Evolutionary conservation across 2,888 invertebrate genomes (phyloP), one percentile per base, ranked within the genome.

Genomic region (Leptopilina myrica): DNA sequence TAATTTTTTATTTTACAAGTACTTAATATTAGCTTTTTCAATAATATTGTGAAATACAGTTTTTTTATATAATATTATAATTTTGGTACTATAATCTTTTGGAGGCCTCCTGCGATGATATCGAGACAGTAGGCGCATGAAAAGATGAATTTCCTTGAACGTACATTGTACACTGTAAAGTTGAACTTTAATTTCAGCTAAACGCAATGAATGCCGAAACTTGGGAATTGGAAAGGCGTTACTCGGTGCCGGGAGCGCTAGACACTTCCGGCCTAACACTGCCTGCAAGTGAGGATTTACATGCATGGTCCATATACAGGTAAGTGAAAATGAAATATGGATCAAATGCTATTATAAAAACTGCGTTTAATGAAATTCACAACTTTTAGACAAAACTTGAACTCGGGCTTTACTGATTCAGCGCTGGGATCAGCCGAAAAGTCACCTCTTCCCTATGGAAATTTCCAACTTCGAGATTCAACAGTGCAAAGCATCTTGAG

Each of bases 241-340:
- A 97, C 93, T 97, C 97, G 77, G 97, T 97, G 91, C 97, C 97
- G 46, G 96, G 96, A 86, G 95, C 96, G 91, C 95, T 96, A 79
- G 94, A 95, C 87, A 94, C 94, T n/a, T 89, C 93, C 83, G 91
- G 95, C 93, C 90, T 91, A 80, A 90, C 92, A 84, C 95, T 96
- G 80, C 95, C 96, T 91, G 96, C 97, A 86, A 97, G 96, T 76
- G 98, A 98, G 91, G 98, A 98, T 91, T 94, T 98, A 81, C 98
- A 98, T 92, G 98, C 98, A 81, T 98, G 98, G 98, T 98, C 98
- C 85, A 98, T 98, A 91, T 97, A 97, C 93, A 95, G 96, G 96
- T 96, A 92, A 88, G 40, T 75, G 20, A 75, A 79, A 49, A 49
- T 11, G 49, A 9, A 49, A 49, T 11, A 8, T 43, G 33, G 5